phyloP scores from a whole-genome alignment of 2,113 vertebrate genomes.

The Caranx ignobilis region DNA sequence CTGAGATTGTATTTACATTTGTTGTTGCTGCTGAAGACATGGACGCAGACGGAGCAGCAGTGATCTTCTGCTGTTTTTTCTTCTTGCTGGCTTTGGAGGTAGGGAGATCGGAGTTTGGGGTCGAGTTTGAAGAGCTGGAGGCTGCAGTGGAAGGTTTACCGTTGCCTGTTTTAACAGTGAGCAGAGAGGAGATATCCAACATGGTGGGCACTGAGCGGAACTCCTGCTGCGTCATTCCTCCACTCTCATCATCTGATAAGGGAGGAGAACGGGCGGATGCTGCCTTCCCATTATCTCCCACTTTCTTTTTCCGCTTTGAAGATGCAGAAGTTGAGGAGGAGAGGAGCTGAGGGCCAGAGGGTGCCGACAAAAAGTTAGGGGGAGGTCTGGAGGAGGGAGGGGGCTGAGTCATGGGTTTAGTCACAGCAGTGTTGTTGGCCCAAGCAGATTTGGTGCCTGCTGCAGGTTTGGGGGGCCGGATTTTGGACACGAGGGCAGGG shows the following conservation, averaged over 20 bases:
- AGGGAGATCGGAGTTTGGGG: slow-evolving; percentile 66
- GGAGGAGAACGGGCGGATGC: slow-evolving; percentile 68
- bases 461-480: slow-evolving; percentile 80
- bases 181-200: slow-evolving; percentile 90
- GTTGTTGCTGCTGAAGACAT: neutral
- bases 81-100: slow-evolving; percentile 86
- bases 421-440: slow-evolving; percentile 81
- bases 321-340: slow-evolving; percentile 60
- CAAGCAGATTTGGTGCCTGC: slow-evolving; percentile 88
- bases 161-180: slow-evolving; percentile 82
- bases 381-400: slow-evolving; percentile 54
- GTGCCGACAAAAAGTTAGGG: slow-evolving; percentile 43
- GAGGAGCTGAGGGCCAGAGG: slow-evolving; percentile 69
- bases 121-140: slow-evolving; percentile 60
- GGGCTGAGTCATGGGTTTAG: slow-evolving; percentile 81
- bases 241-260: slow-evolving; percentile 78
- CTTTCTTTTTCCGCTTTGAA: slow-evolving; percentile 85
- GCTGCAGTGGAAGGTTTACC: slow-evolving; percentile 60
- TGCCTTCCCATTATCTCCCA: slow-evolving; percentile 73
- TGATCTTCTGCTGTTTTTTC: slow-evolving; percentile 86
- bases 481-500: slow-evolving; percentile 92
- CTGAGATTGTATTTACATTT: accelerated
- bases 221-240: slow-evolving; percentile 85
- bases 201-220: slow-evolving; percentile 87
- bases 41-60: neutral